Evolutionary conservation across 2,888 invertebrate genomes (phyloP).

Genomic region (Thera obeliscata): DNA sequence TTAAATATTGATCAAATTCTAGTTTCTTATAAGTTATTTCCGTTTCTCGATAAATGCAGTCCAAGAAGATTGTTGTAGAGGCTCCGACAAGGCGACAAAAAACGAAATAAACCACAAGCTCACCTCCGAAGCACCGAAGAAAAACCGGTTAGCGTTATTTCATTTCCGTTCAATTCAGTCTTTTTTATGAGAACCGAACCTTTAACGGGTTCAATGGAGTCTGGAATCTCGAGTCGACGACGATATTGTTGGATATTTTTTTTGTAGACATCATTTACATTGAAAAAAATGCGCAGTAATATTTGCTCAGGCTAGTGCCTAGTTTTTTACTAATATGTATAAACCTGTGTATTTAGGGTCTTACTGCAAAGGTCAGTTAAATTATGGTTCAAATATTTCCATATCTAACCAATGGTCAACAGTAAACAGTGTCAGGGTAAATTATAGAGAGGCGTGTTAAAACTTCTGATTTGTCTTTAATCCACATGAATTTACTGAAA

Average conservation of each 20-base stretch:
- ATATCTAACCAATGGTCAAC: no score
- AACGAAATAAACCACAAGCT: conserved; percentile 60
- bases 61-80: conserved; percentile 41
- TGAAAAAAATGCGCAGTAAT: conserved; percentile 12
- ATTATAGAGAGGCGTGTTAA: no score
- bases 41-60: conserved; percentile 9
- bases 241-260: conserved; percentile 37
- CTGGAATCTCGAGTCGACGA: conserved; percentile 44
- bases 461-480: no score
- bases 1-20: neutral
- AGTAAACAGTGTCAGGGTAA: no score
- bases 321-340: neutral
- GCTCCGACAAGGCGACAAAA: conserved; percentile 56
- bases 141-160: conserved; percentile 81
- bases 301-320: neutral
- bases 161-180: conserved; percentile 81
- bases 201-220: conserved; percentile 73
- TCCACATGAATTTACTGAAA: no score
- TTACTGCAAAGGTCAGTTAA: no score
- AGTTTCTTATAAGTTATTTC: conserved; percentile 2
- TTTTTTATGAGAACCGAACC: conserved; percentile 77
- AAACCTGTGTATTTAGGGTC: no score
- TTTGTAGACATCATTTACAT: conserved; percentile 27
- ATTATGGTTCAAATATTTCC: no score
- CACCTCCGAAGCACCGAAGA: conserved; percentile 64